Evolutionary conservation across 2,888 invertebrate genomes (phyloP), one percentile per base, ranked within the genome.

Genomic region (Thymelicus acteon): DNA sequence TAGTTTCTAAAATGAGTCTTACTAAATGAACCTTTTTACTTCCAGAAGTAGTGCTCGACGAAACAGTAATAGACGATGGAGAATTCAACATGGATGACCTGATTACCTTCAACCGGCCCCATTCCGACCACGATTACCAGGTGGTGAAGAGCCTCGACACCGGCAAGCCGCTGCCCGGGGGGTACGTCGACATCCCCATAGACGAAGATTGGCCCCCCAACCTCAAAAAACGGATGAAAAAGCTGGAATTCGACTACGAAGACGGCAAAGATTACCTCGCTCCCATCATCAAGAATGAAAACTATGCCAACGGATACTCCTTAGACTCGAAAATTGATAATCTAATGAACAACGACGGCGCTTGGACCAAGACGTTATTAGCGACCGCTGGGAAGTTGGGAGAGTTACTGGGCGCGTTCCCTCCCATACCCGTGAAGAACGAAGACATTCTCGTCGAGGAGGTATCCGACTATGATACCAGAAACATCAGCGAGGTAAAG

Each of bases 81-180:
- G 93, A 93, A 72, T 91, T 95, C 85, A 95, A 95, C 79, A 94
- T 95, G 94, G 95, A 95, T 69, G 95, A 95, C 78, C 91, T 95
- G 82, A 88, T 95, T 78, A 91, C 95, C 10, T 95, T 95, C 88
- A 90, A 88, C 80, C 89, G 92, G 6, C 87, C 90, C 0, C 93
- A 89, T 81, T 87, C 90, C 67, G 94, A 94, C 80, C 94, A 94
- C 81, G 94, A 94, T 70, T 94, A 94, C 85, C 93, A 92, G 75
- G 86, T 91, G n/a, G 86, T 87, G 19, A 91, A 90, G 84, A 83
- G 72, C 78, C 69, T 83, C 69, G 88, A 88, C 61, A 74, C 80
- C 19, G 79, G 74, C 73, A 86, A 87, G 73, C 73, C 82, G 1
- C 81, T 88, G 2, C 84, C 92, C 15, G 84, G 82, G 24, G 93